Conservation (phyloP, 92 coral and sea anemone genomes). For the Parazoanthus atlanticus region DNA sequence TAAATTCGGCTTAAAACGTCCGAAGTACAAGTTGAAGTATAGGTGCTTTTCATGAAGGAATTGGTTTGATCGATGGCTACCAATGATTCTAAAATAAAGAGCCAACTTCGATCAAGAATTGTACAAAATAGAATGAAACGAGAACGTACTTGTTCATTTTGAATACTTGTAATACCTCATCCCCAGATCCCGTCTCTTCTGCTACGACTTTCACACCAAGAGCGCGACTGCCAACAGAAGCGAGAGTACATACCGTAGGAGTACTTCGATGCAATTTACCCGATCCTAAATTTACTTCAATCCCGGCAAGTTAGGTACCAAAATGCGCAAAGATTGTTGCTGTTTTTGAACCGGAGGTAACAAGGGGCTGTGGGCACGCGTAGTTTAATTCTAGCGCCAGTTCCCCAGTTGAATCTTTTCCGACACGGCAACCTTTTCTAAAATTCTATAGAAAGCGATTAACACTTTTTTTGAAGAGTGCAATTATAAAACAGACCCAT, state of each 20-base stretch:
- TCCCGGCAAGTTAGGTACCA: conserved; percentile 1
- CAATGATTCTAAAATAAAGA: background rate
- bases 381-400: background rate
- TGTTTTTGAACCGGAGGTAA: conserved; percentile 19
- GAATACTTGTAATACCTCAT: background rate
- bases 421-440: no score
- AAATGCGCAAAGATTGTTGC: conserved; percentile 9
- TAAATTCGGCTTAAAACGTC: no score
- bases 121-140: background rate
- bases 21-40: no score
- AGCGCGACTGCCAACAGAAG: background rate
- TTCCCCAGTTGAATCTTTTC: no score
- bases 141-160: background rate
- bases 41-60: no score
- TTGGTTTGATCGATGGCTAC: background rate
- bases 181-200: no score
- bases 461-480: no score
- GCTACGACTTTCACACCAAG: background rate
- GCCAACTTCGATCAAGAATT: background rate
- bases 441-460: no score
- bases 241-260: background rate
- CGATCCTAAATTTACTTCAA: conserved; percentile 20
- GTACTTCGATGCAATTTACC: background rate
- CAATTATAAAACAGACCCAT: no score
- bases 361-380: conserved; percentile 11